These are phyloP conservation scores for Neelides sp. DNA, from an alignment of 1,140 invertebrate species.

Conservation along the genomic window DNA sequence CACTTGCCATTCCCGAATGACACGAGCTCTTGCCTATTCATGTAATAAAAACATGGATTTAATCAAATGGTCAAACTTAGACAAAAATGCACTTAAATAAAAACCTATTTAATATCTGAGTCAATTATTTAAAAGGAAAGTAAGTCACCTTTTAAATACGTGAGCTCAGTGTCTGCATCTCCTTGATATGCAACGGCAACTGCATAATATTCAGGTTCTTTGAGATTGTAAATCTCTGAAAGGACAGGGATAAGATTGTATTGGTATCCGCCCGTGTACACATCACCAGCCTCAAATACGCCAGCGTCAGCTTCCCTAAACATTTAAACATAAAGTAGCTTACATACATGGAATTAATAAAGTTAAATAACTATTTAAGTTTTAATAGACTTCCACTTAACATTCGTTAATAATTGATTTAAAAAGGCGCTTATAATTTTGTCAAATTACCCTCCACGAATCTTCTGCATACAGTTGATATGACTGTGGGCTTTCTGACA, in stretches of 20 bases:
- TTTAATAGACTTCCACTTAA: too few relatives aligned
- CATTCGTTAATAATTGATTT: too few relatives aligned
- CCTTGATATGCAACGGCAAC: constrained; percentile 84
- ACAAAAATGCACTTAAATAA: constrained; percentile 8
- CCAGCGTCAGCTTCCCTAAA: constrained; percentile 63
- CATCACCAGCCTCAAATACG: constrained; percentile 82
- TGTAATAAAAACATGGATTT: constrained; percentile 24
- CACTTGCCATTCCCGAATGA: constrained; percentile 79
- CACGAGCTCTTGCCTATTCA: constrained; percentile 70
- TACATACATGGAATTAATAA: not conserved
- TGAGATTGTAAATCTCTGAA: constrained; percentile 75
- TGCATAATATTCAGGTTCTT: constrained; percentile 75
- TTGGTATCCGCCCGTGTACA: constrained; percentile 73
- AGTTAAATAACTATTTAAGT: too few relatives aligned
- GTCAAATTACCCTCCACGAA: constrained; percentile 47
- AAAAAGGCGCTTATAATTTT: too few relatives aligned
- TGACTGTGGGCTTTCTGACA: constrained; percentile 75
- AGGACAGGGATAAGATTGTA: constrained; percentile 74
- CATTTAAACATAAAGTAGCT: constrained; percentile 2
- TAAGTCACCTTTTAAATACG: constrained; percentile 60
- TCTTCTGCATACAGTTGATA: constrained; percentile 77
- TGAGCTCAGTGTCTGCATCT: constrained; percentile 70
- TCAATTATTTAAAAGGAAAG: not conserved
- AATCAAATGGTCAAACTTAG: not conserved
- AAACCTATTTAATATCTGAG: constrained; percentile 25